Base-by-base conservation (phyloP, 2,888 invertebrate genomes). In the Brachypterus glaber region DNA sequence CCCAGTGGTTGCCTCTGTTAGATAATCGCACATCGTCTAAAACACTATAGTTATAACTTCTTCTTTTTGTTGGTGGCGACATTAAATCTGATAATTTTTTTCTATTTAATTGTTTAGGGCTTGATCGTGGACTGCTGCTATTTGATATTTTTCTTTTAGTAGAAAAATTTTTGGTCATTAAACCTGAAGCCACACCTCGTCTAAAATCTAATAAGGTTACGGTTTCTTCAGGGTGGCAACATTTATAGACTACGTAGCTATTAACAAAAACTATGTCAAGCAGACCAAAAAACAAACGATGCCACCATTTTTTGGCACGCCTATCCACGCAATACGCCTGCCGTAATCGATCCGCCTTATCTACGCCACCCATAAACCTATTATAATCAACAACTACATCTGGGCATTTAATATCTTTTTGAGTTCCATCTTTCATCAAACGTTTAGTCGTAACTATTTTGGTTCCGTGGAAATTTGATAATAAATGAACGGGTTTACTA, bases 241-340 rank as follows among this genome's bases (percentile, higher is more conserved):
- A 33, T 41, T 37, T 33, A 41, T 41, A 32, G 17, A 35, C 29
- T 30, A 42, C 33, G 30, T 42, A 43, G 33, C 33, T 37, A 31
- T 39, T 42, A 32, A 39, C 41, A 16, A 38, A 41, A 35, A 33
- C 35, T 35, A 41, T 38, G 33, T 38, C 37, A 30, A 41, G 12
- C 15, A 41, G 35, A 32, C 38, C 37, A 27, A 40, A 36, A 36
- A 40, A 39, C 35, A 37, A 25, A 29, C 40, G 25, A 16, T 38
- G 38, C 18, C 29, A 21, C 21, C 21, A 21, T 21, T 21, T 21
- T 21, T 21, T 21, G 5, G 21, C 5, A 9, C 21, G 21, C 21
- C 21, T 21, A 9, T 21, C 21, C 5, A 21, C 21, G 21, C 21
- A 21, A 21, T 21, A 21, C 7, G 7, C 9, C 5, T 9, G 7